Evolutionary conservation across 2,113 vertebrate species (phyloP).

Genomic region (Odocoileus virginianus): DNA sequence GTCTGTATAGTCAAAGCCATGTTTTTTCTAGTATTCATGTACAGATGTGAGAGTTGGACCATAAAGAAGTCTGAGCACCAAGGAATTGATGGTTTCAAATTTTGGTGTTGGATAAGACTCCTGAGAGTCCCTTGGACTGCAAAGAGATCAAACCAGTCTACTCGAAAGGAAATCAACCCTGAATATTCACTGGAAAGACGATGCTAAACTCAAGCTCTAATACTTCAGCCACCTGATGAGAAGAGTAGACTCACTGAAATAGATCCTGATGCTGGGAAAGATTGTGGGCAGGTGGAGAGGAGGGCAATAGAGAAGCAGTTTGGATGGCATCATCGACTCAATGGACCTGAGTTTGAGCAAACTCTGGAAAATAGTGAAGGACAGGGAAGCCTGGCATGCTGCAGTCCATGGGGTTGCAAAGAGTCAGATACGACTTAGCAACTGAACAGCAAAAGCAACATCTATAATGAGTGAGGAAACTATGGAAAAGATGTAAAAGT

Average conservation of each 20-base stretch:
- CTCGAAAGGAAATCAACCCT: neutral
- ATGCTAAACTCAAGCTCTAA: neutral
- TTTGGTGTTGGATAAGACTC: neutral
- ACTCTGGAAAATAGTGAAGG: neutral
- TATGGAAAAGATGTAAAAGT: neutral
- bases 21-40: neutral
- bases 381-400: neutral
- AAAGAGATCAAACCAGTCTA: neutral
- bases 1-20: neutral
- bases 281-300: neutral
- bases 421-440: neutral
- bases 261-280: neutral
- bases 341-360: neutral
- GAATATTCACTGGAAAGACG: neutral
- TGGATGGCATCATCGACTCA: neutral
- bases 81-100: neutral
- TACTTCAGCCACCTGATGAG: neutral
- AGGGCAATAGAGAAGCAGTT: neutral
- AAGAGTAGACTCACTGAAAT: neutral
- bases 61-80: neutral
- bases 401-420: neutral
- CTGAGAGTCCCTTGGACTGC: neutral
- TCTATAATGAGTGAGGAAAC: neutral
- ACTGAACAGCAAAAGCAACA: neutral
- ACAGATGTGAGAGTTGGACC: neutral